These are phyloP conservation scores for Athalia cordata DNA, from an alignment of 2,888 invertebrate genomes.

Conservation along the genomic window DNA sequence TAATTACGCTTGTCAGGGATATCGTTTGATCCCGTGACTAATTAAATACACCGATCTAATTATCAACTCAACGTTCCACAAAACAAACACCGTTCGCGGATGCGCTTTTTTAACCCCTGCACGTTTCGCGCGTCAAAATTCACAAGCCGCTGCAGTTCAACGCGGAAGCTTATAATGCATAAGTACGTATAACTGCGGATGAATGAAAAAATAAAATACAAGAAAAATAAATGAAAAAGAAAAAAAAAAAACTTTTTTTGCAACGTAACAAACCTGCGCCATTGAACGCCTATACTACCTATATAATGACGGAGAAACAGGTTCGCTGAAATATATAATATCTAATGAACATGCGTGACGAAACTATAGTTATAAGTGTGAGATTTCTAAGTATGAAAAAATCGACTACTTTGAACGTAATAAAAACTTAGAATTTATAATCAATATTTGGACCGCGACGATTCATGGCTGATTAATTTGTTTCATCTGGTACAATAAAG, in stretches of 20 bases:
- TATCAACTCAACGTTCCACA: conserved; percentile 28
- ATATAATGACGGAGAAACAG: conserved; percentile 24
- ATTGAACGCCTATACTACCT: background rate
- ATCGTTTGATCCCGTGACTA: conserved; percentile 37
- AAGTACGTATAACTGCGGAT: too few relatives aligned
- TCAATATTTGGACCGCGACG: too few relatives aligned
- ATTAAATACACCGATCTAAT: conserved; percentile 34
- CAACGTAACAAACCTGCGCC: background rate
- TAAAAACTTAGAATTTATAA: too few relatives aligned
- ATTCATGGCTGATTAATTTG: background rate
- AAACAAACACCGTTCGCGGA: background rate
- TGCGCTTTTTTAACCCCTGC: background rate
- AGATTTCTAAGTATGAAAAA: too few relatives aligned
- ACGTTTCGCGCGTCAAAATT: background rate
- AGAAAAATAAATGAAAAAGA: background rate
- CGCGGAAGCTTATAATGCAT: background rate
- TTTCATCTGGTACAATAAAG: background rate
- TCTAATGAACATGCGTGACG: too few relatives aligned
- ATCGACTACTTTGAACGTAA: too few relatives aligned
- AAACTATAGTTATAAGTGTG: too few relatives aligned
- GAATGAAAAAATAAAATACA: background rate
- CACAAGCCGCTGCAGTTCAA: background rate
- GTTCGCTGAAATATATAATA: conserved; percentile 19
- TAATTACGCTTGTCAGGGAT: conserved; percentile 36
- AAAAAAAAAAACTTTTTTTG: conserved; percentile 6